Conservation (phyloP, 2,888 invertebrate genomes). For the Volucella zonaria region DNA sequence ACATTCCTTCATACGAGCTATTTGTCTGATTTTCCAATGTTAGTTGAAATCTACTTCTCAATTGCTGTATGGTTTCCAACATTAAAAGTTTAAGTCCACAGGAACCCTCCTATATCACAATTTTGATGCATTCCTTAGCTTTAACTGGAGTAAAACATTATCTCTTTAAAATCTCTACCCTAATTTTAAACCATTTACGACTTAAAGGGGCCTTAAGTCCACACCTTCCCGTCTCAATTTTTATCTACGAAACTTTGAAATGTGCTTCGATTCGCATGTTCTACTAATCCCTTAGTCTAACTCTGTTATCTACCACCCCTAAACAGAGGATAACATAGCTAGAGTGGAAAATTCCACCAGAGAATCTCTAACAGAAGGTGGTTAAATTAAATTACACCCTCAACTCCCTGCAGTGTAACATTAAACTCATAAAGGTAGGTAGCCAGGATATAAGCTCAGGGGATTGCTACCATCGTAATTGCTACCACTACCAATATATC, state of each 20-base stretch:
- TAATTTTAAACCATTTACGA: no score
- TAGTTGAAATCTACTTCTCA: no score
- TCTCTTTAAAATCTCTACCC: no score
- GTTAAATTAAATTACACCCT: conserved; percentile 48
- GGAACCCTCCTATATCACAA: no score
- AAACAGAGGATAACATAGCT: conserved; percentile 16
- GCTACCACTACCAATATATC: conserved; percentile 10
- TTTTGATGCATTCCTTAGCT: no score
- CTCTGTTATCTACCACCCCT: neutral
- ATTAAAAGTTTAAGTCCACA: no score
- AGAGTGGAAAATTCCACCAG: conserved; percentile 42
- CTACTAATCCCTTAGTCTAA: conserved; percentile 14
- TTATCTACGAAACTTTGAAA: conserved; percentile 13
- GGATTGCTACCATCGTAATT: conserved; percentile 42
- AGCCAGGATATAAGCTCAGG: conserved; percentile 41
- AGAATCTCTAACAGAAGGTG: conserved; percentile 42
- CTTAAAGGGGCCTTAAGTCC: no score
- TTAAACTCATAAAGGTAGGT: conserved; percentile 65
- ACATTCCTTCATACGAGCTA: no score
- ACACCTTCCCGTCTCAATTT: neutral
- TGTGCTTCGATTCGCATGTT: conserved; percentile 10
- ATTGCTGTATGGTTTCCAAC: no score
- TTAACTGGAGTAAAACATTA: no score
- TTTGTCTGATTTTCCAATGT: no score
- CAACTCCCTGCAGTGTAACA: conserved; percentile 58